Conservation (phyloP, 2,888 invertebrate genomes). For the Platycnemis pennipes region DNA sequence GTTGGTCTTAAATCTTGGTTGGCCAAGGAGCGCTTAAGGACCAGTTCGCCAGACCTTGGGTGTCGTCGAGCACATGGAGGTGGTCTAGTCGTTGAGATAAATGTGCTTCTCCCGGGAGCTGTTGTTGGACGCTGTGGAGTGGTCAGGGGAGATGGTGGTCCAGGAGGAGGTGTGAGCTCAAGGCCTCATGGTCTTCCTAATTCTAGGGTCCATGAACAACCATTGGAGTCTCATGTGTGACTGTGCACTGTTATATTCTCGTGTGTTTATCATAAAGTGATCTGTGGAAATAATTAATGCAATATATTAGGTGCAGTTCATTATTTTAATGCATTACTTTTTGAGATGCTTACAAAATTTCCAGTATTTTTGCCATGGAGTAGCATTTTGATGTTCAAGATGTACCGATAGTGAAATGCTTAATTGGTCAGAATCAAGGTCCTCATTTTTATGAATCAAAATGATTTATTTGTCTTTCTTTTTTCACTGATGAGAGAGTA, state of each 20-base stretch:
- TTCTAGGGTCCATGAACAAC: slow-evolving; percentile 81
- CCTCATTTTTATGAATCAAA: neutral
- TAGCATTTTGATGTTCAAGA: slow-evolving; percentile 36
- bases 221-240: slow-evolving; percentile 83
- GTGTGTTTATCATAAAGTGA: neutral
- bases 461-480: neutral
- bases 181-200: slow-evolving; percentile 80
- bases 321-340: neutral
- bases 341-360: slow-evolving; percentile 1
- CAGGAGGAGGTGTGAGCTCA: slow-evolving; percentile 78
- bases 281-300: neutral
- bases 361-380: slow-evolving; percentile 17
- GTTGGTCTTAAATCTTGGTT: slow-evolving; percentile 75
- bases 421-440: neutral
- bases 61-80: slow-evolving; percentile 70
- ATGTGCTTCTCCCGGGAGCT: slow-evolving; percentile 62
- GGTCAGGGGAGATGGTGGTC: slow-evolving; percentile 43
- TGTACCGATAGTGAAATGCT: neutral
- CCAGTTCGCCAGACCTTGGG: slow-evolving; percentile 84
- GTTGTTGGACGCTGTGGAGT: slow-evolving; percentile 61
- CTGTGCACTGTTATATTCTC: neutral
- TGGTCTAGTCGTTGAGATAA: slow-evolving; percentile 61
- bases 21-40: slow-evolving; percentile 82
- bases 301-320: neutral
- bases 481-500: neutral